Conservation (phyloP, 2,113 vertebrate species). For the Lycaon pictus region DNA sequence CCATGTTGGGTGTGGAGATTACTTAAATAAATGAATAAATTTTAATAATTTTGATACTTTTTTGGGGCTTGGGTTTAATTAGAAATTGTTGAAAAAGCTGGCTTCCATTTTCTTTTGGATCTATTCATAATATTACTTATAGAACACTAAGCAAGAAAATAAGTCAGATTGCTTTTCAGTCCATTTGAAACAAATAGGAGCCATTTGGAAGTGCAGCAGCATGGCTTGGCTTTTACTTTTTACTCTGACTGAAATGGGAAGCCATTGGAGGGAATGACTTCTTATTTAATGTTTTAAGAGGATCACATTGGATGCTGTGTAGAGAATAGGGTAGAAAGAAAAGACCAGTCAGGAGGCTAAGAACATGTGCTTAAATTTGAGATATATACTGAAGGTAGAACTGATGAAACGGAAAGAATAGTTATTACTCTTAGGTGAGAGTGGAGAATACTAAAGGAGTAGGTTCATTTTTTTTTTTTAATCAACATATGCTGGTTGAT, state of each 20-base stretch:
- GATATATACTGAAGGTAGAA: neutral
- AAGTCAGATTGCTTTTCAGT: constrained; percentile 29
- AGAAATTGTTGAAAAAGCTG: constrained; percentile 53
- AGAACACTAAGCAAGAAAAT: neutral
- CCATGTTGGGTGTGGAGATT: neutral
- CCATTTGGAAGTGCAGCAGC: neutral
- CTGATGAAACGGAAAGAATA: neutral
- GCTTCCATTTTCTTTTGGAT: neutral
- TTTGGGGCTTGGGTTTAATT: constrained; percentile 45
- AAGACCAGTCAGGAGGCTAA: neutral
- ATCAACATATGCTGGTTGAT: neutral
- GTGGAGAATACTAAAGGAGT: neutral
- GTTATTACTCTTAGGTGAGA: neutral
- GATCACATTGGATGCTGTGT: neutral
- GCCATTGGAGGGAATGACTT: neutral
- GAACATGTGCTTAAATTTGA: constrained; percentile 24
- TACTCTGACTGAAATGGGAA: neutral
- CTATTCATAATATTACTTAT: neutral
- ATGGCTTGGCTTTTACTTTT: neutral
- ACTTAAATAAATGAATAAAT: neutral
- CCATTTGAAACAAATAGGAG: neutral
- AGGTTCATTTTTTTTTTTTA: neutral
- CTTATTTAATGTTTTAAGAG: neutral
- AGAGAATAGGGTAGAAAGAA: neutral
- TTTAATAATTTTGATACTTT: constrained; percentile 1